Evolutionary conservation across 2,888 invertebrate genomes (phyloP).

Genomic region (Incurvaria masculella): DNA sequence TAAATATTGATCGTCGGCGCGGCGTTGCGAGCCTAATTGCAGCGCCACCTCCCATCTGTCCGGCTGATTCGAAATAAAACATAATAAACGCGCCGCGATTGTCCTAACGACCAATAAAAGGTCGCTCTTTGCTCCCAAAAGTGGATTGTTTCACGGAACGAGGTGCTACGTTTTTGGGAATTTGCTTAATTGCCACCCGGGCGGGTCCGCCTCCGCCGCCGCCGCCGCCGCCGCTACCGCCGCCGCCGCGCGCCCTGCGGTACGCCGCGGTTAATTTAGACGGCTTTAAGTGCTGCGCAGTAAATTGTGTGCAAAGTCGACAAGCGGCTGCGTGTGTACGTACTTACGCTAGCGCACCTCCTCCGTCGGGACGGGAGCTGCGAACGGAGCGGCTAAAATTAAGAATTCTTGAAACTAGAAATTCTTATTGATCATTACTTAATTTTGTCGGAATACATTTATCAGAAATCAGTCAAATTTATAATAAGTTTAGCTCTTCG

Average conservation of each 20-base stretch:
- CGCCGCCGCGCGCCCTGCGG: conserved; percentile 48
- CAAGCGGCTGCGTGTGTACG: background rate
- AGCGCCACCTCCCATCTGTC: too few relatives aligned
- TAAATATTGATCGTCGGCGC: too few relatives aligned
- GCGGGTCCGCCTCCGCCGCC: conserved; percentile 31
- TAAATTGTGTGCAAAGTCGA: background rate
- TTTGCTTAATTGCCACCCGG: background rate
- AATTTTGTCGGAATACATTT: too few relatives aligned
- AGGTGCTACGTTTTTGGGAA: background rate
- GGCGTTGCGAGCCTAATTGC: too few relatives aligned
- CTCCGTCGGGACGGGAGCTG: too few relatives aligned
- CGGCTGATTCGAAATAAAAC: background rate
- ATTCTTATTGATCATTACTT: too few relatives aligned
- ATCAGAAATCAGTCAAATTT: too few relatives aligned
- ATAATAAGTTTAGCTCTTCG: too few relatives aligned
- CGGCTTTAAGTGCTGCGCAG: conserved; percentile 42
- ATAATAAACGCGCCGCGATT: background rate
- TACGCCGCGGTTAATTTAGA: conserved; percentile 48
- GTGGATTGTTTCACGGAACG: background rate
- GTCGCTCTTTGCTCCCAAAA: background rate
- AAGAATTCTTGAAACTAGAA: too few relatives aligned
- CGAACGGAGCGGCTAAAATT: too few relatives aligned
- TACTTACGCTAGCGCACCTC: background rate
- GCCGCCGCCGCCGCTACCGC: conserved; percentile 43
- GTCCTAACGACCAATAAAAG: background rate